Evolutionary conservation across 2,888 invertebrate species (phyloP).

Genomic region (Bellardia pandia): DNA sequence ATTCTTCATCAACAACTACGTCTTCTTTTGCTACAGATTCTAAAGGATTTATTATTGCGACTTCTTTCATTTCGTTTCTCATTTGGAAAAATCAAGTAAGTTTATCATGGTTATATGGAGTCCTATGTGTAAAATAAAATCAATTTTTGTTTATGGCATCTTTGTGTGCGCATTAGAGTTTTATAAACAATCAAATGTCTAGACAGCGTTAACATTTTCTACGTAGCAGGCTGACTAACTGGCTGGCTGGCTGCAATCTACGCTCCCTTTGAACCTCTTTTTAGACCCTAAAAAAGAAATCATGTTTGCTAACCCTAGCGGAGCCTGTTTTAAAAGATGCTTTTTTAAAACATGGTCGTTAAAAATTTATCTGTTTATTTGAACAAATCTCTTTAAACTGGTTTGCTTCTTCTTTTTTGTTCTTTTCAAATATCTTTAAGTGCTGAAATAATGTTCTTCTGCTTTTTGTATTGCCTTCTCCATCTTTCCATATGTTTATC

Average conservation of each 20-base stretch:
- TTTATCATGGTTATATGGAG: conserved; percentile 12
- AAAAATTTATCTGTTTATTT: conserved; percentile 12
- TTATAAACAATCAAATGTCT: conserved; percentile 58
- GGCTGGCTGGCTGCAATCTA: conserved; percentile 6
- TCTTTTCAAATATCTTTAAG: not conserved
- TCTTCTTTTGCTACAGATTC: not conserved
- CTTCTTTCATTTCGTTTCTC: not conserved
- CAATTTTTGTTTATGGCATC: conserved; percentile 36
- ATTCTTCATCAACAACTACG: not conserved
- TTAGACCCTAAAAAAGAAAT: conserved; percentile 41
- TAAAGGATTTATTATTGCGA: not conserved
- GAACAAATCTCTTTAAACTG: conserved; percentile 32
- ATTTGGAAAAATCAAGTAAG: conserved; percentile 44
- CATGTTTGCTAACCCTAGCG: conserved; percentile 50
- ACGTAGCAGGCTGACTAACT: conserved; percentile 21
- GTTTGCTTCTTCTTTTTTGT: conserved; percentile 25
- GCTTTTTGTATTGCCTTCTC: not conserved
- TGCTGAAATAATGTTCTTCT: not conserved
- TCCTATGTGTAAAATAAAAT: conserved; percentile 33
- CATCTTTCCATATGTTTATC: not conserved
- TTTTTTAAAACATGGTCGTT: not conserved
- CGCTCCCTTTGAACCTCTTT: conserved; percentile 8
- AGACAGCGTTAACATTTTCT: conserved; percentile 61
- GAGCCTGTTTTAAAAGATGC: conserved; percentile 27
- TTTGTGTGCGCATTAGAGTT: conserved; percentile 24